Evolutionary conservation across 2,113 vertebrate genomes (phyloP).

Genomic region (Macrotus californicus): DNA sequence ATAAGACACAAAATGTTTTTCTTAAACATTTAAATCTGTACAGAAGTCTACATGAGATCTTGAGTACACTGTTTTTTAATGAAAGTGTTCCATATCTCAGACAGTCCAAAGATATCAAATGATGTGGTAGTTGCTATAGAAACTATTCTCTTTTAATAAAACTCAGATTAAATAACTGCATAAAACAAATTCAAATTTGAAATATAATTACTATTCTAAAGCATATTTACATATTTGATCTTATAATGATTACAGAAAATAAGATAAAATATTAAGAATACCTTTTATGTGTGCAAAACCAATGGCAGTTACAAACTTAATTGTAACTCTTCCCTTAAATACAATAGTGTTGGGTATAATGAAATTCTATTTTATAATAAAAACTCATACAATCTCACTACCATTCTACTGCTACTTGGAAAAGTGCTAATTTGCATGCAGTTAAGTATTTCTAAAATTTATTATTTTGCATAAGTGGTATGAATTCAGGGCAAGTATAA

Average conservation of each 20-base stretch:
- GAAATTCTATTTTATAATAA: constrained; percentile 56
- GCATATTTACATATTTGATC: constrained; percentile 71
- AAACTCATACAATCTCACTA: constrained; percentile 51
- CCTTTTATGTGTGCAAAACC: constrained; percentile 43
- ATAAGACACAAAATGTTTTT: constrained; percentile 54
- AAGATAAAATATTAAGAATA: constrained; percentile 65
- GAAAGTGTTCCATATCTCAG: constrained; percentile 69
- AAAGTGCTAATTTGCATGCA: constrained; percentile 49
- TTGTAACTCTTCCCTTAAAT: constrained; percentile 57
- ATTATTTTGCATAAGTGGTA: constrained; percentile 30
- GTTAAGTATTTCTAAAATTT: constrained; percentile 48
- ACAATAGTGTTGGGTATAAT: constrained; percentile 49
- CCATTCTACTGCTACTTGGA: constrained; percentile 45
- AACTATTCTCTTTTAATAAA: constrained; percentile 78
- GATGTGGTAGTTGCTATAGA: constrained; percentile 79
- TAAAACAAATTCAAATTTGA: constrained; percentile 74
- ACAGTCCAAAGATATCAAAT: constrained; percentile 74
- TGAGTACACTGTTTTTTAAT: constrained; percentile 65
- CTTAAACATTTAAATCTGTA: constrained; percentile 56
- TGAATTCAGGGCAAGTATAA: constrained; percentile 46
- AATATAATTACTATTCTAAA: constrained; percentile 72
- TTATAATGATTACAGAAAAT: constrained; percentile 58
- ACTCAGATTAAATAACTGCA: constrained; percentile 74
- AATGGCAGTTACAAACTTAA: constrained; percentile 53
- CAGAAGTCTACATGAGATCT: background rate